A percentile compares a stretch with the other conserved stretches of the same genome.
These are phyloP conservation scores for Semnornis frantzii DNA, from an alignment of 2,113 vertebrate genomes.

Conservation along the genomic window DNA sequence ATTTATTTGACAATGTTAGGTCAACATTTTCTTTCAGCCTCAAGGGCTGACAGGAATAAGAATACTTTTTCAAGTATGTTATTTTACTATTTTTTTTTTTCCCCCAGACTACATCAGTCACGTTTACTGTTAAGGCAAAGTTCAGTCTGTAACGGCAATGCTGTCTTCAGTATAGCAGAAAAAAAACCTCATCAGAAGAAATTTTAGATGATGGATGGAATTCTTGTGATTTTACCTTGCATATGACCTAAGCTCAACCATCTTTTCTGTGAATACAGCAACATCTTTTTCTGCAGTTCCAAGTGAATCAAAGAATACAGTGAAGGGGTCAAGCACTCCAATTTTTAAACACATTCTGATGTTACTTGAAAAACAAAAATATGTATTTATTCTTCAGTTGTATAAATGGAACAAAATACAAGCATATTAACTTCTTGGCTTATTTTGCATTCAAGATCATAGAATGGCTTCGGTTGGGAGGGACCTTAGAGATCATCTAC, in stretches of 20 bases:
- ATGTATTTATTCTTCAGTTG: background rate
- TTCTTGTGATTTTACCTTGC: background rate
- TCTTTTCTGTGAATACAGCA: background rate
- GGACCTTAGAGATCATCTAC: no score
- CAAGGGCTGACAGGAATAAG: background rate
- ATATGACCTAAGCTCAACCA: background rate
- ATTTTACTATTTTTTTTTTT: background rate
- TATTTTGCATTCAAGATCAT: background rate
- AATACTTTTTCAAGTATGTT: background rate
- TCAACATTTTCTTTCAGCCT: background rate
- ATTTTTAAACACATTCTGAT: background rate
- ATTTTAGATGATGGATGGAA: background rate
- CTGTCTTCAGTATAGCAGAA: background rate
- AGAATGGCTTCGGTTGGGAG: no score
- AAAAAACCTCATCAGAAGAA: background rate
- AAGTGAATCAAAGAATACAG: background rate
- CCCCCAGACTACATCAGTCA: background rate
- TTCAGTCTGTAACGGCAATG: background rate
- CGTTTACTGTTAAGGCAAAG: background rate
- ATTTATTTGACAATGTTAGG: background rate
- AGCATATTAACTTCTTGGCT: background rate
- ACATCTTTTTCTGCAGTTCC: background rate
- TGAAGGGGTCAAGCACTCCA: background rate
- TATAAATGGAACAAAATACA: background rate
- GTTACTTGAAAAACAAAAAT: background rate